Conservation (phyloP, 1,140 invertebrate genomes). For the Drosophila sp. region DNA sequence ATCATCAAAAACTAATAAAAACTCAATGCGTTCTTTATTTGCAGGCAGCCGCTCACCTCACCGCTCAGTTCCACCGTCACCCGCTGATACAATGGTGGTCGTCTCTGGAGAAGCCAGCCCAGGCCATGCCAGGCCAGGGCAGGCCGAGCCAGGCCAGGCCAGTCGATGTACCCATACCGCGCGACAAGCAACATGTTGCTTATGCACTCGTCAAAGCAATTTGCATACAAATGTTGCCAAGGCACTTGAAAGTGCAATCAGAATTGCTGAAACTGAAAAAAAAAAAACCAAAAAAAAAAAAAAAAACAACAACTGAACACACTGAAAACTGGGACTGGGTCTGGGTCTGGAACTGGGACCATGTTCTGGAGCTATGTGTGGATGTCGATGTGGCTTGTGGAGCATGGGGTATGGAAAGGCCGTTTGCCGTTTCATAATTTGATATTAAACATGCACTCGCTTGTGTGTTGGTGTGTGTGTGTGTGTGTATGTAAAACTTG, state of each 20-base stretch:
- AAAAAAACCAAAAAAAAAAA: too few species aligned
- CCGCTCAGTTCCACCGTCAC: not conserved
- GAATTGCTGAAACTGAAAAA: constrained; percentile 37
- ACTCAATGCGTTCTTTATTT: constrained; percentile 81
- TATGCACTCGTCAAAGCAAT: constrained; percentile 71
- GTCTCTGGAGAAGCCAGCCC: too few species aligned
- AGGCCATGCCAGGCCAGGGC: too few species aligned
- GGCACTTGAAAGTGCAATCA: constrained; percentile 73
- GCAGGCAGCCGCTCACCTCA: constrained; percentile 54
- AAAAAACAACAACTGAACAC: not conserved
- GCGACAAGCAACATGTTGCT: constrained; percentile 69
- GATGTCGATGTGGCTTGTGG: constrained; percentile 1
- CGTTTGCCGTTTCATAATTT: constrained; percentile 72
- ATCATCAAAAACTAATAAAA: constrained; percentile 82
- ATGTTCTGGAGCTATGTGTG: not conserved
- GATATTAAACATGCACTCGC: constrained; percentile 74
- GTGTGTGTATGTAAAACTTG: constrained; percentile 62
- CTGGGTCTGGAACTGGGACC: not conserved
- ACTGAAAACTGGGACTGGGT: not conserved
- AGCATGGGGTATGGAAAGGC: constrained; percentile 35
- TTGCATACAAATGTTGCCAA: constrained; percentile 80
- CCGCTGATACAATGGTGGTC: not conserved
- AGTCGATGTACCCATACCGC: constrained; percentile 26
- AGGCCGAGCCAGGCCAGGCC: constrained; percentile 26
- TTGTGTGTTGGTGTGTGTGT: not conserved